Evolutionary conservation across 2,888 invertebrate species (phyloP).

Genomic region (Psylliodes chrysocephalus): DNA sequence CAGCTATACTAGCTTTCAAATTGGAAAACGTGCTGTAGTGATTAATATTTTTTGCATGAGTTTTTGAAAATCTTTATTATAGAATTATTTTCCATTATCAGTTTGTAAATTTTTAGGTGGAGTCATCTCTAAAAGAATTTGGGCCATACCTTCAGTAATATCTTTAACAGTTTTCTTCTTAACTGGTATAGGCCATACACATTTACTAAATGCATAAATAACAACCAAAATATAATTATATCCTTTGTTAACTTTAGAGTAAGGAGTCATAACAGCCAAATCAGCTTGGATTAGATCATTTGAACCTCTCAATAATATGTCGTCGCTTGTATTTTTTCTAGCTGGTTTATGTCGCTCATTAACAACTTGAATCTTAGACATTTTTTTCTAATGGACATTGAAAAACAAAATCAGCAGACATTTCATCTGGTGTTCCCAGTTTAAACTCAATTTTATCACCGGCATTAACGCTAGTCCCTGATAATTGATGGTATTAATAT

Average conservation of each 20-base stretch:
- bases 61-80: slow-evolving; percentile 45
- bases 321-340: slow-evolving; percentile 56
- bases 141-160: slow-evolving; percentile 46
- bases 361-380: slow-evolving; percentile 2
- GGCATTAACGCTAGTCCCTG: too few species aligned
- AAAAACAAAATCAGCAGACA: too few species aligned
- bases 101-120: slow-evolving; percentile 48
- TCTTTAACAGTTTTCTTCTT: slow-evolving; percentile 55
- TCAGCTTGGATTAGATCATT: slow-evolving; percentile 64
- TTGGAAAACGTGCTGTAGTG: slow-evolving; percentile 45
- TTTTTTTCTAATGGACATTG: too few species aligned
- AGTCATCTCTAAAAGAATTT: not conserved
- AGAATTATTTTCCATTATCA: slow-evolving; percentile 55
- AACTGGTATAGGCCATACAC: slow-evolving; percentile 56
- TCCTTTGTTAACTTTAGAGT: slow-evolving; percentile 53
- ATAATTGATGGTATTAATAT: too few species aligned
- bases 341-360: slow-evolving; percentile 59
- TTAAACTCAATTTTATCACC: too few species aligned
- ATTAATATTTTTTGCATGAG: slow-evolving; percentile 48
- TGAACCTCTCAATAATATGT: slow-evolving; percentile 57
- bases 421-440: too few species aligned
- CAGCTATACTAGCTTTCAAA: slow-evolving; percentile 45
- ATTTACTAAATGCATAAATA: slow-evolving; percentile 61
- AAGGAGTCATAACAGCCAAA: slow-evolving; percentile 56
- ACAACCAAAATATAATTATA: slow-evolving; percentile 57